These are phyloP conservation scores for Pseudoatta argentina DNA, from an alignment of 1,140 invertebrate species.

Conservation along the genomic window DNA sequence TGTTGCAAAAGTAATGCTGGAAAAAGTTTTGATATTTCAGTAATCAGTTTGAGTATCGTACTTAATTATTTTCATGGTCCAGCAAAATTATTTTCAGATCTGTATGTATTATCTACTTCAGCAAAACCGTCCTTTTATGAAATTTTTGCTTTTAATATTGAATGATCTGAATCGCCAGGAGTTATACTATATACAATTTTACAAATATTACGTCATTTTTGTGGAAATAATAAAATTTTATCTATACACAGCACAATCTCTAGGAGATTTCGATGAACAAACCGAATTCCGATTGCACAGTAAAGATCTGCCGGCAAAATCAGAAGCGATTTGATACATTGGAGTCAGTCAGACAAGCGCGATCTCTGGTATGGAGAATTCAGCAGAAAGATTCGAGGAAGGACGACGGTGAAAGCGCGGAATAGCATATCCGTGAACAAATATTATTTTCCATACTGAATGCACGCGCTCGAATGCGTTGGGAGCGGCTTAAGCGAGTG, in stretches of 20 bases:
- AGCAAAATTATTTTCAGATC: too few species aligned
- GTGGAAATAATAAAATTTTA: not conserved
- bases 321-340: not conserved
- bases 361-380: constrained; percentile 44
- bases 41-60: too few species aligned
- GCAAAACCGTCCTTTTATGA: not conserved
- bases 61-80: too few species aligned
- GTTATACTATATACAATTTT: not conserved
- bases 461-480: constrained; percentile 67
- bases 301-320: not conserved
- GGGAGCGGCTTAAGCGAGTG: constrained; percentile 70
- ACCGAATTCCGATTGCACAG: not conserved
- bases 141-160: not conserved
- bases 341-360: constrained; percentile 53
- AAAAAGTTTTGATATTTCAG: too few species aligned
- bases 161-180: not conserved
- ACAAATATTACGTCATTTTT: not conserved
- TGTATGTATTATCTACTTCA: too few species aligned
- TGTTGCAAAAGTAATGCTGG: too few species aligned
- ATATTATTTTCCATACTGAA: constrained; percentile 75
- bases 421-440: constrained; percentile 64
- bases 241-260: not conserved
- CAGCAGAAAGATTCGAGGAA: constrained; percentile 3
- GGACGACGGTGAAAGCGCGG: constrained; percentile 63
- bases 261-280: not conserved